These are phyloP conservation scores for Apostichopus parvimensis DNA, from an alignment of 35 echinoderm and acorn worm species.

Conservation along the genomic window DNA sequence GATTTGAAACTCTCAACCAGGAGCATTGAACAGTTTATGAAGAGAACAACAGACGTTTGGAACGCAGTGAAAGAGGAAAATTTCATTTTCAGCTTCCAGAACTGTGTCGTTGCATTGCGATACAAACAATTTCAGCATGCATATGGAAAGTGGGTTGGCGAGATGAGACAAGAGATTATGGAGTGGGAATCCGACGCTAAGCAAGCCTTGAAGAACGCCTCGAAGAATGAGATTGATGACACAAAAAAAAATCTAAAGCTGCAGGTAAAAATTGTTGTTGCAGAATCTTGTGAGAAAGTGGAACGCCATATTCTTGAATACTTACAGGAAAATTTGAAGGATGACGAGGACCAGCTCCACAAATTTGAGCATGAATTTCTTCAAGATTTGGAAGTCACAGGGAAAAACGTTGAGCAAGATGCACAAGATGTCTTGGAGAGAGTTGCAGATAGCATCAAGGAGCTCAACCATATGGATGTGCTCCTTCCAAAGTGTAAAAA, in stretches of 20 bases:
- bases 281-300: not conserved
- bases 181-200: slow-evolving; percentile 36
- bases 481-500: slow-evolving; percentile 27
- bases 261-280: not conserved
- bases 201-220: not conserved
- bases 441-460: not conserved
- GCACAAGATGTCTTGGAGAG: slow-evolving; percentile 13
- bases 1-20: not conserved
- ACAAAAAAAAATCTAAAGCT: not conserved
- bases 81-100: slow-evolving; percentile 58
- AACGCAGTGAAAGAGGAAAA: slow-evolving; percentile 38
- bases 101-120: not conserved
- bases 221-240: not conserved
- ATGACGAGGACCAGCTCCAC: slow-evolving; percentile 27
- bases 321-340: not conserved
- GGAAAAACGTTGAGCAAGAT: not conserved
- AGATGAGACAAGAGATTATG: slow-evolving; percentile 26
- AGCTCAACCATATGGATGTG: slow-evolving; percentile 25
- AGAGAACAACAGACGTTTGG: slow-evolving; percentile 24
- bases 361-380: slow-evolving; percentile 47
- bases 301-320: slow-evolving; percentile 13
- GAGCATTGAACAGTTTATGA: not conserved
- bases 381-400: slow-evolving; percentile 1
- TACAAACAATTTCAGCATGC: slow-evolving; percentile 36
- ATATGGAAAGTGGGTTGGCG: slow-evolving; percentile 42